phyloP scores from a whole-genome alignment of 2,797 vertebrate species.

The Poeciliopsis presidionis region DNA sequence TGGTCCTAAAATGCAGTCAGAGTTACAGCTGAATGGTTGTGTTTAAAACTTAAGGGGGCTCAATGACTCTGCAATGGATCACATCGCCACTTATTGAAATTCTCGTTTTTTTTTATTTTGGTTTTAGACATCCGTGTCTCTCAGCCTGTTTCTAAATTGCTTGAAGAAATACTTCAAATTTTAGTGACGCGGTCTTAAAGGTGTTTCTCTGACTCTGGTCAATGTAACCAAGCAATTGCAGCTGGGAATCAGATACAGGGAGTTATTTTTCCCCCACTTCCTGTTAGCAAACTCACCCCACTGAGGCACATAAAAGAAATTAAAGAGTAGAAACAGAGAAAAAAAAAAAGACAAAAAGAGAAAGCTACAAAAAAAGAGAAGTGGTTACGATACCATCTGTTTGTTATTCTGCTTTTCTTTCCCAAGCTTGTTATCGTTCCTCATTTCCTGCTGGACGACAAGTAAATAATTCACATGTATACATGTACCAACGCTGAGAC shows the following conservation, averaged over 20 bases:
- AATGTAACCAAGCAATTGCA: conserved; percentile 1
- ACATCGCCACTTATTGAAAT: not conserved
- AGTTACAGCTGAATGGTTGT: not conserved
- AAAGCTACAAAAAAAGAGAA: conserved; percentile 40
- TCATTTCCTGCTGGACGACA: conserved; percentile 79
- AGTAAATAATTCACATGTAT: conserved; percentile 78
- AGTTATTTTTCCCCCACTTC: conserved; percentile 3
- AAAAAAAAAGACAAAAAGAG: conserved; percentile 29
- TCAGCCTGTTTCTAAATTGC: not conserved
- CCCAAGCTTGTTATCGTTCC: conserved; percentile 80
- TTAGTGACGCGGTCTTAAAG: not conserved
- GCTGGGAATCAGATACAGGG: not conserved
- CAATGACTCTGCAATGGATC: not conserved
- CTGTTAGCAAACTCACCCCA: conserved; percentile 10
- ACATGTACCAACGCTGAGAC: conserved; percentile 65
- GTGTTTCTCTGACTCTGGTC: not conserved
- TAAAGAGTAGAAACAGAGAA: not conserved
- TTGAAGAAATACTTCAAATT: not conserved
- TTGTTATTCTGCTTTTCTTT: conserved; percentile 79
- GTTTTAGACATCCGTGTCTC: not conserved
- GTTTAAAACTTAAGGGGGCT: not conserved
- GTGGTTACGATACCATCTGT: conserved; percentile 68
- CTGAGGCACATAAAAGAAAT: conserved; percentile 10
- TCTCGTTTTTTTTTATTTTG: not conserved
- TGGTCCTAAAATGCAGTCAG: not conserved